Evolutionary conservation across 2,888 invertebrate genomes (phyloP), one percentile per base, ranked within the genome.

Genomic region (Strigamia crassipes): DNA sequence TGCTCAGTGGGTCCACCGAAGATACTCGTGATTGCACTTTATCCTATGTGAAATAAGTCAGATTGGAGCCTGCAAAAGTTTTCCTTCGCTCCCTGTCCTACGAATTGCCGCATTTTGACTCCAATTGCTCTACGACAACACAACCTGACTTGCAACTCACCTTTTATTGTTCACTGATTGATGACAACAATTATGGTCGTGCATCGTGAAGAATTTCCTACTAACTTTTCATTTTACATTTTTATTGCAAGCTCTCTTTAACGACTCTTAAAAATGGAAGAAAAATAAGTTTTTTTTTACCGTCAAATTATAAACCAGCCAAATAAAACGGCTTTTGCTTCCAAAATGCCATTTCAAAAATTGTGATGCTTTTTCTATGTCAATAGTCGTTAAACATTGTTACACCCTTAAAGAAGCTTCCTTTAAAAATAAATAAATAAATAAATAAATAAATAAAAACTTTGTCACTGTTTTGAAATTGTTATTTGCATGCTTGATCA

Each of bases 11-110:
- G 66, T 31, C 66, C 66, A 66, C 66, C 66, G 66, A 66, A 66
- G 66, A 66, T 66, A 66, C 66, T 66, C 66, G 66, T 66, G 66
- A 66, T 66, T 66, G 66, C 66, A 66, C 66, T 66, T 66, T 66
- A 66, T 66, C 66, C 66, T 66, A 66, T 66, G 66, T 66, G 66
- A 66, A 66, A 66, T 66, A 66, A 66, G 66, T 66, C 66, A 66
- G 66, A 66, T 66, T 66, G 66, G 66, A 66, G 66, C 27, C 66
- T 31, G 66, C 66, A 27, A 66, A 66, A 66, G 66, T 66, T 66
- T 66, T 66, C 66, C 13, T 27, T 27, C 66, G 66, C 66, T 66
- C 66, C 21, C 66, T 66, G 66, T 66, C 66, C 66, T 66, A 66
- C 66, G 66, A 66, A 66, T 66, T 66, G 66, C 66, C 66, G 66